Evolutionary conservation across 2,888 invertebrate genomes (phyloP), one percentile per base, ranked within the genome.

Genomic region (Ligdia adustata): DNA sequence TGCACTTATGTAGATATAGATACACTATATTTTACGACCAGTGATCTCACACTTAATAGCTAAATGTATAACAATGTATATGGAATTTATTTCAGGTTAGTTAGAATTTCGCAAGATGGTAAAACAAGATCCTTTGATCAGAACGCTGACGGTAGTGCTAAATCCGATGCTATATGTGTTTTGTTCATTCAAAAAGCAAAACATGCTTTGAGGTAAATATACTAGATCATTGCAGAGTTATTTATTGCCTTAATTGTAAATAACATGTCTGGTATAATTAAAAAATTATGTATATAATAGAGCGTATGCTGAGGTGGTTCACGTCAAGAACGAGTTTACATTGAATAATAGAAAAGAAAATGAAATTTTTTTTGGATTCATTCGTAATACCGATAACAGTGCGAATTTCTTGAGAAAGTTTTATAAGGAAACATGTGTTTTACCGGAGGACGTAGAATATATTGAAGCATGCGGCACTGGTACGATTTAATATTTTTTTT

Each of bases 401-500:
- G 80, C 81, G 5, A 66, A 78, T 12, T 82, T 94, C 3, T 60
- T 94, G 0, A 77, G 79, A 1, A 89, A 91, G 20, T 92, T 94
- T 55, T 94, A 93, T 55, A 64, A 88, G 4, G 92, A 93, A 67
- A 92, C 93, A 11, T 82, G 91, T 13, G 70, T 97, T 5, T 86
- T 93, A 34, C 96, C 97, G 0, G 71, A 81, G 4, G 82, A 87
- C 0, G 91, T 98, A 4, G 92, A 93, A 52, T 98, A 94, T 71
- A 91, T 98, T 1, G 98, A 98, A 82, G 96, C 97, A 16, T 96
- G 96, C 64, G 95, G 95, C 49, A 94, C 94, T 52, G 95, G 95
- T 85, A 65, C 7, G 22, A n/a, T n/a, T n/a, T n/a, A n/a, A n/a
- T n/a, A n/a, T n/a, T n/a, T n/a, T n/a, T n/a, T n/a, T n/a, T n/a